Percentiles rank a stretch among this genome's conserved stretches.
Evolutionary conservation across 2,113 vertebrate genomes (phyloP).

Genomic region (Alectura lathami): DNA sequence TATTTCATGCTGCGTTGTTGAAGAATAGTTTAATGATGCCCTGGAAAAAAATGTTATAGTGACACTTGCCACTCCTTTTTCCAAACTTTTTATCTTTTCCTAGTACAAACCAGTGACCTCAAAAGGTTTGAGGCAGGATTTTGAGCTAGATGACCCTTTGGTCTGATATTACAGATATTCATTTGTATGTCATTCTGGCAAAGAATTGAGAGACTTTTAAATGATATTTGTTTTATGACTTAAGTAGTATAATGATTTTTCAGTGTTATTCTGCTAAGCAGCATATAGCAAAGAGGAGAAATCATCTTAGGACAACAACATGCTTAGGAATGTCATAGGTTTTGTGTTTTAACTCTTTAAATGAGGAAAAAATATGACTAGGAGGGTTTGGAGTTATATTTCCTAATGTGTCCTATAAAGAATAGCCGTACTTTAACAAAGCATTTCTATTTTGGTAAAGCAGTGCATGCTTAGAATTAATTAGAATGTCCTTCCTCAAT

Average conservation of each 20-base stretch:
- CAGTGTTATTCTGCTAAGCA: not conserved
- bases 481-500: not conserved
- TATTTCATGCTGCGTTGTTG: not conserved
- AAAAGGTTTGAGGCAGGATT: not conserved
- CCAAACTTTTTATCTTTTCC: not conserved
- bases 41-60: not conserved
- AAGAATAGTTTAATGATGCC: not conserved
- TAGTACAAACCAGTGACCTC: not conserved
- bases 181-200: not conserved
- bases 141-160: not conserved
- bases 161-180: not conserved
- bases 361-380: not conserved
- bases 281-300: not conserved
- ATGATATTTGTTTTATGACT: not conserved
- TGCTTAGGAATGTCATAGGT: not conserved
- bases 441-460: not conserved
- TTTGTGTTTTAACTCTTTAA: not conserved
- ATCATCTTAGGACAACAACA: not conserved
- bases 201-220: not conserved
- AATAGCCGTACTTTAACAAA: not conserved
- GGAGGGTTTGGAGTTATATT: not conserved
- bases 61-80: not conserved
- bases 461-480: not conserved
- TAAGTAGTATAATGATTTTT: not conserved
- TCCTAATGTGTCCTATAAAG: not conserved